phyloP scores from a whole-genome alignment of 2,797 vertebrate genomes.

The Siniperca obscura region DNA sequence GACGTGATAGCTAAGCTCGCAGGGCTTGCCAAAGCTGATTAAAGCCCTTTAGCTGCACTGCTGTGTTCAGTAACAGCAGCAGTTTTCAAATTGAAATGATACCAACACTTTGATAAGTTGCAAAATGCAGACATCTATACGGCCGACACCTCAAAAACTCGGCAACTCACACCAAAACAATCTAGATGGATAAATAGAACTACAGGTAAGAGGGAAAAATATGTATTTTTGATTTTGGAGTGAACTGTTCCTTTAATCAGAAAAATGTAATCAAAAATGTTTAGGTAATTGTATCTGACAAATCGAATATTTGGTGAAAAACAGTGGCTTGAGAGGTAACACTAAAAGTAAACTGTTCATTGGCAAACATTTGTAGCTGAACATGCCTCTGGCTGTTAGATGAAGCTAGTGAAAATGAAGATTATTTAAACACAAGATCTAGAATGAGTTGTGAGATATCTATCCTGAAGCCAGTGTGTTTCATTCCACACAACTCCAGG shows the following conservation, averaged over 20 bases:
- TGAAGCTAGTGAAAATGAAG: background rate
- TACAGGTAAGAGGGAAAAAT: no score
- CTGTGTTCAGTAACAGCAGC: background rate
- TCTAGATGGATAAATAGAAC: no score
- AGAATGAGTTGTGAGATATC: background rate
- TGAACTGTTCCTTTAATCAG: background rate
- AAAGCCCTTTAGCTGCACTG: background rate
- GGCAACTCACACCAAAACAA: no score
- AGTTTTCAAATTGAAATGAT: conserved; percentile 4
- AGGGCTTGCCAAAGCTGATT: background rate
- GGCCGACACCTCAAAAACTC: no score
- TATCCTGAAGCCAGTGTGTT: background rate
- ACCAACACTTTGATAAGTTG: background rate
- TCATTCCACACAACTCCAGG: conserved; percentile 13
- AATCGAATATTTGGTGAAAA: background rate
- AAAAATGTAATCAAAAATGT: background rate
- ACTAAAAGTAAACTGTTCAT: background rate
- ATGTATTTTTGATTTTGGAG: no score
- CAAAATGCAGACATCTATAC: no score
- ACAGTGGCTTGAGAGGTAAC: background rate
- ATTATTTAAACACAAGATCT: no score
- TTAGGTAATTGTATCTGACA: background rate
- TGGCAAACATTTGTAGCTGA: background rate
- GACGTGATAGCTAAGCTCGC: background rate
- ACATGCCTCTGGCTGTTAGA: background rate